Evolutionary conservation across 2,888 invertebrate species (phyloP), one percentile per base, ranked within the genome.

Genomic region (Myopa testacea): DNA sequence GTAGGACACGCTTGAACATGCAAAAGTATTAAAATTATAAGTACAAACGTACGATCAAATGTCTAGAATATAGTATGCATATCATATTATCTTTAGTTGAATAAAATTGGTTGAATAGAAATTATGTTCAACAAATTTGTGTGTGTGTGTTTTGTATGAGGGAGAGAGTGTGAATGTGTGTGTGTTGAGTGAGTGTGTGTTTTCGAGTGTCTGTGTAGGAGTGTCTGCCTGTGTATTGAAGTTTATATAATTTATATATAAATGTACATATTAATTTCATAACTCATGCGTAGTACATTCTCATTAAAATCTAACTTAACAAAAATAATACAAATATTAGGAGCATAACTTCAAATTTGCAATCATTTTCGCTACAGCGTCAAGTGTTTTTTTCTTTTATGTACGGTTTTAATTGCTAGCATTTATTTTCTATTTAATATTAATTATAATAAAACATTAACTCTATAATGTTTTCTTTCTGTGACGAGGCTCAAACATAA

Each of bases 321-420:
- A 77, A 55, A 71, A 34, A 74, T 60, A 63, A 50, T 69, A 50
- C 37, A 69, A n/a, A 26, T 16, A 69, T 50, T 69, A 26, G 12
- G n/a, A 45, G n/a, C 50, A 26, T 19, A 40, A 69, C 58, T 78
- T 76, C 37, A 67, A 76, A 78, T 72, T 75, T 72, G 74, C 38
- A 75, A 75, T 81, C 72, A 75, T 81, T 58, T 58, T 75, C 50
- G 55, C 67, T 75, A 67, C 52, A 75, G 58, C 67, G 58, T 75
- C 55, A 67, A 75, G 45, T 67, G 50, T 14, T 34, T 65, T 65
- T 14, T 65, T n/a, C 8, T 26, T n/a, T 3, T 26, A 62, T 10
- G 14, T n/a, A 55, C 5, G 55, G 8, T 55, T 55, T 55, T 6
- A 55, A 3, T 45, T 55, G 55, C 16, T 55, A 55, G 10, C 55